These are phyloP conservation scores for Iselma pallidipennis DNA, from an alignment of 2,888 invertebrate genomes.

Conservation along the genomic window DNA sequence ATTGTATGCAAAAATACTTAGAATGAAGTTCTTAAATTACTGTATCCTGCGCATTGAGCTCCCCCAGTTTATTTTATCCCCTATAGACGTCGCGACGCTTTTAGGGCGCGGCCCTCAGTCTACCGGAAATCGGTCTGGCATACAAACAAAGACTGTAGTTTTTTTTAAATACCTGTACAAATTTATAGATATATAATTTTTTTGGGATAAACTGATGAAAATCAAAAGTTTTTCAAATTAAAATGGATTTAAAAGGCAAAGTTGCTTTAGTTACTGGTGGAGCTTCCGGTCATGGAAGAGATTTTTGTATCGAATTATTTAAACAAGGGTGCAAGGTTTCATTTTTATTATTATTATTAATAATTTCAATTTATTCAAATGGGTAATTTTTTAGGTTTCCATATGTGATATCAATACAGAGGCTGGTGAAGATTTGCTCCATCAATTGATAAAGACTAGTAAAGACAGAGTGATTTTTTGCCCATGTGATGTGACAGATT, in stretches of 20 bases:
- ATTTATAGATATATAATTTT: too few relatives aligned
- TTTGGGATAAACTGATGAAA: neutral
- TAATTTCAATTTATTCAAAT: neutral
- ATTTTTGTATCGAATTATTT: conserved; percentile 72
- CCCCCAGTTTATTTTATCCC: conserved; percentile 11
- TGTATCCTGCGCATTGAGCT: conserved; percentile 20
- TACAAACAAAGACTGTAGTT: too few relatives aligned
- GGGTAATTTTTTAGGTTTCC: conserved; percentile 62
- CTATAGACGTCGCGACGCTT: conserved; percentile 34
- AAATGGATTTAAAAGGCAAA: conserved; percentile 74
- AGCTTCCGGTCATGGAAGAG: conserved; percentile 72
- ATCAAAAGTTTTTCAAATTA: neutral
- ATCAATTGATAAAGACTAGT: conserved; percentile 68
- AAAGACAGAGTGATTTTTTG: conserved; percentile 73
- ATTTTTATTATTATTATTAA: neutral
- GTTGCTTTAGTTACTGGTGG: conserved; percentile 75
- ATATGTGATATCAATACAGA: conserved; percentile 75
- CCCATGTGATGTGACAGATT: conserved; percentile 77
- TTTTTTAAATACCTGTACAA: too few relatives aligned
- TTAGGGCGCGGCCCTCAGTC: conserved; percentile 33
- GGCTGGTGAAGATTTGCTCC: conserved; percentile 69
- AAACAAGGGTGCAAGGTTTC: conserved; percentile 74
- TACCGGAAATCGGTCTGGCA: neutral
- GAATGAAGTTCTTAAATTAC: conserved; percentile 6
- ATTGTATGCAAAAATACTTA: too few relatives aligned